Percentiles rank a stretch among this genome's conserved stretches.
These are phyloP conservation scores for Rhabdomys dilectus DNA, from an alignment of 2,113 vertebrate species.

Conservation along the genomic window DNA sequence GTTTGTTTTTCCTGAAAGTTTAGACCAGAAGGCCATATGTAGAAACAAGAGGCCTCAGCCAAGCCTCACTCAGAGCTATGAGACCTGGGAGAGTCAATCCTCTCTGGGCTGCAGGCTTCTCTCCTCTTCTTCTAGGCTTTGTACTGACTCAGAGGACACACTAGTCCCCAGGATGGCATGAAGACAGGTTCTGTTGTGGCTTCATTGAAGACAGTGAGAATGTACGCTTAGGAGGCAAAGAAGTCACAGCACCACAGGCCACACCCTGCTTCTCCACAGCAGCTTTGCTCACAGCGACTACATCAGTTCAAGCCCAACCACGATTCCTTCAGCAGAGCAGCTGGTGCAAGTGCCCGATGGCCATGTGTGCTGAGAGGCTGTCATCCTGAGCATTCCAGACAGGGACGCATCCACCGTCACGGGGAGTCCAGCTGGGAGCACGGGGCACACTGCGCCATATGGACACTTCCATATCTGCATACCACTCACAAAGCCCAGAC, in stretches of 20 bases:
- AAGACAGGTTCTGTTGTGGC: not conserved
- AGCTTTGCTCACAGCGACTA: not conserved
- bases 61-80: not conserved
- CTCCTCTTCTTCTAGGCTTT: not conserved
- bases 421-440: not conserved
- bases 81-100: not conserved
- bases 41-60: not conserved
- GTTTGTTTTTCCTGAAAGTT: not conserved
- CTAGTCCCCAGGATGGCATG: not conserved
- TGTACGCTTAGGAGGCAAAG: not conserved
- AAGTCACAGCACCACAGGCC: not conserved
- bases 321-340: too few species aligned
- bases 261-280: not conserved
- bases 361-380: not conserved
- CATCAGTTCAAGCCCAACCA: not conserved
- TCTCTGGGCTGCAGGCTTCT: not conserved
- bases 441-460: rapidly evolving
- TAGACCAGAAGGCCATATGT: not conserved
- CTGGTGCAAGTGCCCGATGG: not conserved
- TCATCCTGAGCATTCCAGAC: not conserved
- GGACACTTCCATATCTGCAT: not conserved
- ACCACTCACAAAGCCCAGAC: too few species aligned
- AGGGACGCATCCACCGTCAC: too few species aligned
- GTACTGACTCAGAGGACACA: not conserved
- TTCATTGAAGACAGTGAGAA: not conserved